phyloP scores from a whole-genome alignment of 2,797 vertebrate species.

The Mallotus villosus region DNA sequence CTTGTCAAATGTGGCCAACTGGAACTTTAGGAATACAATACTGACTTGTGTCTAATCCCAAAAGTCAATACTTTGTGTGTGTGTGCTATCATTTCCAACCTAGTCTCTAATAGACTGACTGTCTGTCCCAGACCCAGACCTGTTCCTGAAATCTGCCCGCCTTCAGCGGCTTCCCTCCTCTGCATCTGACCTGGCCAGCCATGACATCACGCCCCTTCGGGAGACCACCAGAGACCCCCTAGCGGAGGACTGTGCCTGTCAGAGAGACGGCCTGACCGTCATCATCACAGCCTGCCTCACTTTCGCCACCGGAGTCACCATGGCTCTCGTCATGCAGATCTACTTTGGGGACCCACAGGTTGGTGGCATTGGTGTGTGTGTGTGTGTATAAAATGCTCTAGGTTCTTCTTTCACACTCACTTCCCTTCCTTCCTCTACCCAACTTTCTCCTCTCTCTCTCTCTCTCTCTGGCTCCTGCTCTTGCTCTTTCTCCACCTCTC shows the following conservation, averaged over 20 bases:
- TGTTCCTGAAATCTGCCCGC: conserved; percentile 90
- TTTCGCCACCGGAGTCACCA: conserved; percentile 91
- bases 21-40: neutral
- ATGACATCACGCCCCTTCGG: conserved; percentile 84
- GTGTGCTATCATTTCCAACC: neutral
- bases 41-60: neutral
- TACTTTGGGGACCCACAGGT: conserved; percentile 97
- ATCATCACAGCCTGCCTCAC: conserved; percentile 97
- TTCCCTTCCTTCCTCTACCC: neutral
- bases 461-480: neutral
- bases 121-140: conserved; percentile 83
- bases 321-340: conserved; percentile 97
- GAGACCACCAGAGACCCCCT: conserved; percentile 92
- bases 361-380: neutral
- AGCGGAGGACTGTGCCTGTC: conserved; percentile 87
- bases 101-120: neutral
- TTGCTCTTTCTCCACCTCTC: neutral
- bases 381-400: neutral
- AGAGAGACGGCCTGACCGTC: conserved; percentile 91
- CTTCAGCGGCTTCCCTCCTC: conserved; percentile 95
- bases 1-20: neutral
- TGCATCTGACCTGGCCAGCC: conserved; percentile 90
- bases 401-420: neutral
- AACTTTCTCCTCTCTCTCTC: neutral
- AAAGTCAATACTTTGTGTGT: neutral